Base-by-base conservation (phyloP, 2,797 vertebrate species). In the Mormyrops attenuatus region DNA sequence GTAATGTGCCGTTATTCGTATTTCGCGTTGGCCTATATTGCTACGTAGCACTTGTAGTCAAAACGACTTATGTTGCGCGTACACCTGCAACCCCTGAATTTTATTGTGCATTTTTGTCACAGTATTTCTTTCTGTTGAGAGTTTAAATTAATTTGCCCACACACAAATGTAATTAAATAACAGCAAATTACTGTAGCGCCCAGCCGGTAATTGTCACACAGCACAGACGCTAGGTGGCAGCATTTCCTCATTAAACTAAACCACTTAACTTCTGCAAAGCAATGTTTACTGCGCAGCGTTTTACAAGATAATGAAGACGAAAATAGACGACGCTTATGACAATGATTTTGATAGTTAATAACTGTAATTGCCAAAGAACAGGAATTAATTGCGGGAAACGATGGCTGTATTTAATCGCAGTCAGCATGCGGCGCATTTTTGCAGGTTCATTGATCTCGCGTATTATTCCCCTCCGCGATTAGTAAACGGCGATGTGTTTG, bases 201-300 rank as follows among this genome's bases (percentile, higher is more conserved):
- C 44, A 52, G 5, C 5, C 22, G 41, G 41, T 5, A 4, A 2
- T 7, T 69, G 57, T 57, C 44, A 63, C 52, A 77, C 13, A n/a
- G n/a, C 87, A n/a, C 49, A 0, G 77, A 92, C 95, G 93, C 73
- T 4, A 95, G 95, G 90, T 93, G 95, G 94, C 95, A 95, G 93
- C 90, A 92, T 92, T 87, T 89, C 92, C 90, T 92, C 91, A 90
- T 87, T 85, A 90, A 89, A 60, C 69, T 2, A 6, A 15, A 22
- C 11, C 34, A 13, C 69, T 5, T 9, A 3, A 50, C 4, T 66
- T 44, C 55, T 26, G 11, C 22, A 50, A 63, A 30, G 66, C 63
- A 3, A 55, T 20, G 73, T 50, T 89, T 41, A 6, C 50, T 80
- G 44, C 34, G 20, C 73, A 9, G 34, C 15, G 69, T 41, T 89